Percentiles rank a stretch among this genome's conserved stretches.
These are phyloP conservation scores for Steinernema khuongi DNA, from an alignment of 1,140 invertebrate genomes.

Conservation along the genomic window DNA sequence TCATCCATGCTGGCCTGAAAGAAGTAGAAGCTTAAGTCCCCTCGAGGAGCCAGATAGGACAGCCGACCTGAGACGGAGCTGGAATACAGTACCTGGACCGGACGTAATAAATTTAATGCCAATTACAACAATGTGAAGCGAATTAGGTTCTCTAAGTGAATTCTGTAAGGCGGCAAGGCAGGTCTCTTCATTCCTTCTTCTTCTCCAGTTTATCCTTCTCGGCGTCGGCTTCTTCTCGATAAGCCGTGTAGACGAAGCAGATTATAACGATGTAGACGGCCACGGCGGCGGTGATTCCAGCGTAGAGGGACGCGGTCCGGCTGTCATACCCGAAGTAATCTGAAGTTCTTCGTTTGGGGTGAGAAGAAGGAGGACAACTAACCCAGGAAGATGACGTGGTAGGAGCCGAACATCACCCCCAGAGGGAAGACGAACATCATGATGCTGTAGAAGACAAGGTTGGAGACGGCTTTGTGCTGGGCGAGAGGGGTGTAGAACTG, in stretches of 20 bases:
- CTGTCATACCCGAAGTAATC: slow-evolving; percentile 18
- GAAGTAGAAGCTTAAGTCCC: background rate
- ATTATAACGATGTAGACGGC: slow-evolving; percentile 24
- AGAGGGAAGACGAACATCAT: slow-evolving; percentile 34
- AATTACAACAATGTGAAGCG: background rate
- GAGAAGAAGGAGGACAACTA: background rate
- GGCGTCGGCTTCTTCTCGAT: slow-evolving; percentile 32
- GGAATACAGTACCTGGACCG: too few relatives aligned
- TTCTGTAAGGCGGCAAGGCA: background rate
- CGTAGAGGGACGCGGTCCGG: slow-evolving; percentile 29
- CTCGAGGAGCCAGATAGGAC: background rate
- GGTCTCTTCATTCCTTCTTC: slow-evolving; percentile 25
- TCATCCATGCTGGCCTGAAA: slow-evolving; percentile 30
- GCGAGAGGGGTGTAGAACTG: slow-evolving; percentile 28
- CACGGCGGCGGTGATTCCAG: slow-evolving; percentile 23
- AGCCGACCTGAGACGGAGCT: background rate
- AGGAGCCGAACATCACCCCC: slow-evolving; percentile 29
- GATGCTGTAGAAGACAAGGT: slow-evolving; percentile 26
- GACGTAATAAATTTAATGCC: too few relatives aligned
- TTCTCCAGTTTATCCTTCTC: slow-evolving; percentile 23
- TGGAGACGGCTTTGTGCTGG: slow-evolving; percentile 15
- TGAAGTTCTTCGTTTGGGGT: slow-evolving; percentile 1
- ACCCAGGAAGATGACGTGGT: slow-evolving; percentile 33
- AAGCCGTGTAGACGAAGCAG: slow-evolving; percentile 30
- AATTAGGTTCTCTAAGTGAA: background rate